Evolutionary conservation across 2,888 invertebrate species (phyloP).

Genomic region (Thysanoteuthis rhombus): DNA sequence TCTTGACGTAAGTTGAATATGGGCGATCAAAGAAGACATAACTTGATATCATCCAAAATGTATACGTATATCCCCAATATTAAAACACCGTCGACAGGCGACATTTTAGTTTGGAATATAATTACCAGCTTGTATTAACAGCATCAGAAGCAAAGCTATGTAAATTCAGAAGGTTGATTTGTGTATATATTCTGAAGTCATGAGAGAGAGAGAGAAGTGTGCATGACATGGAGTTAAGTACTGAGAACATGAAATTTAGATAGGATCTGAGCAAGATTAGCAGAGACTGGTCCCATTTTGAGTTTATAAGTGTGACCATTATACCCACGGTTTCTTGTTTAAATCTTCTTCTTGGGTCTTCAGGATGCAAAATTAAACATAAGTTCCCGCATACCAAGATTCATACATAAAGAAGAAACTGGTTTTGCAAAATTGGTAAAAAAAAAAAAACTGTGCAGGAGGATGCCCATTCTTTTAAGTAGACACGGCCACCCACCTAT

Average conservation of each 20-base stretch:
- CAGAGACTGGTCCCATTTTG: neutral
- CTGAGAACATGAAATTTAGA: neutral
- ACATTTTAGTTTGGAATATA: too few species aligned
- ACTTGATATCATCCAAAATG: too few species aligned
- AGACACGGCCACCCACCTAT: neutral
- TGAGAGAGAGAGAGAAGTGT: neutral
- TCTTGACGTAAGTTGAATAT: too few species aligned
- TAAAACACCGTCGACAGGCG: too few species aligned
- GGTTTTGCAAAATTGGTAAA: neutral
- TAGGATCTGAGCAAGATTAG: neutral
- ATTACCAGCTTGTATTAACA: neutral
- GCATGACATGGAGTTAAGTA: neutral
- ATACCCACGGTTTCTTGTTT: neutral
- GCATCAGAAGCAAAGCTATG: neutral
- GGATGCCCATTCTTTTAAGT: neutral
- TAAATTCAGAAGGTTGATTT: neutral
- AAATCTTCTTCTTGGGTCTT: neutral
- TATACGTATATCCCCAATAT: too few species aligned
- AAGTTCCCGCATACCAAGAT: neutral
- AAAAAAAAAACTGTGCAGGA: neutral
- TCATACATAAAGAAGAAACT: neutral
- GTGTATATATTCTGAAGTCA: neutral
- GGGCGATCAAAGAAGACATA: too few species aligned
- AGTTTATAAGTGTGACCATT: neutral
- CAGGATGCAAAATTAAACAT: neutral